A percentile compares a stretch with the other conserved stretches of the same genome.
phyloP scores from a whole-genome alignment of 2,797 vertebrate genomes.

The Phrynocephalus vlangalii region DNA sequence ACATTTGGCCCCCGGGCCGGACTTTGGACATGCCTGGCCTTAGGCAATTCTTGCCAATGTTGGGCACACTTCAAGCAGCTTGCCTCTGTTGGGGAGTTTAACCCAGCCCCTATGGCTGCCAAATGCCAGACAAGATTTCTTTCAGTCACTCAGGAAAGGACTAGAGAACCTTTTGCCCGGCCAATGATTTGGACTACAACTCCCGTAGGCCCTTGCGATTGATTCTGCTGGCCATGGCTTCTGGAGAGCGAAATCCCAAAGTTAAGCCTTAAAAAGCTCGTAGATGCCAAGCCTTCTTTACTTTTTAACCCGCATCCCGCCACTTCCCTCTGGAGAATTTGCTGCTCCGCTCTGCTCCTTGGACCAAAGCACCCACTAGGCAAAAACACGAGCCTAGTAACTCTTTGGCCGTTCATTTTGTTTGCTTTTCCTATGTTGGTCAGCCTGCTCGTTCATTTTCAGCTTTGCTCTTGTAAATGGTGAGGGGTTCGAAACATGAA shows the following conservation, averaged over 20 bases:
- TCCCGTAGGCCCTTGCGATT: not conserved
- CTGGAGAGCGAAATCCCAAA: not conserved
- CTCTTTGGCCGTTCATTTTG: too few species aligned
- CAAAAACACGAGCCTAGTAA: not conserved
- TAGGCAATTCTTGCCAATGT: not conserved
- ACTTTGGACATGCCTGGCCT: too few species aligned
- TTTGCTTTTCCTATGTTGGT: too few species aligned
- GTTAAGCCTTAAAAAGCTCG: not conserved
- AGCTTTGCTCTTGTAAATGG: not conserved
- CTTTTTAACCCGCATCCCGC: not conserved
- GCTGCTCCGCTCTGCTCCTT: not conserved
- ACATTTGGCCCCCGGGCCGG: too few species aligned
- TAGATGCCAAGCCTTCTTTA: not conserved
- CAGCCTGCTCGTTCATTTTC: not conserved
- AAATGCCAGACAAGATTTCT: not conserved
- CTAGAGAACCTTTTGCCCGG: not conserved
- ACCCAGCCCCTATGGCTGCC: not conserved
- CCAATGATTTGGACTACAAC: not conserved
- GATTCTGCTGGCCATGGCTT: not conserved
- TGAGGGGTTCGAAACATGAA: not conserved
- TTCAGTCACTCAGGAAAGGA: not conserved
- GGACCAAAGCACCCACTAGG: too few species aligned
- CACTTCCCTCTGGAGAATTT: not conserved
- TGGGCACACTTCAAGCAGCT: not conserved
- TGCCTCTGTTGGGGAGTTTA: not conserved